These are phyloP conservation scores for Zygothrica quintamaculata DNA, from an alignment of 2,888 invertebrate genomes.

Conservation along the genomic window DNA sequence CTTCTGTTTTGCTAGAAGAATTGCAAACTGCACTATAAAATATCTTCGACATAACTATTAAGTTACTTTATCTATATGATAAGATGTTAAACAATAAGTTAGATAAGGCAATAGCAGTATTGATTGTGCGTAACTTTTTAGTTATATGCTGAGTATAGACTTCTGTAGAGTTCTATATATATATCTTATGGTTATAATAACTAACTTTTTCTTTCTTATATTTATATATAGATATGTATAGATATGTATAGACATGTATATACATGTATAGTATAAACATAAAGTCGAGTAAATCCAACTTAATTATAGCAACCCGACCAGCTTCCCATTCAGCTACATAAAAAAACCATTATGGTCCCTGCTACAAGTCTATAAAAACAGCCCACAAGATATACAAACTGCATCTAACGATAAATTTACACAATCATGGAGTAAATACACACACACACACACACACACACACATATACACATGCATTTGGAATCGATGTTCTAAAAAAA, in stretches of 20 bases:
- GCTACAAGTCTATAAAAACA: constrained; percentile 58
- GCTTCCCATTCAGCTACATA: constrained; percentile 34
- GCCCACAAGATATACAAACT: constrained; percentile 53
- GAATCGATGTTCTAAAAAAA: background rate
- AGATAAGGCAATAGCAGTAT: too few relatives aligned
- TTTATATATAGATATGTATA: background rate
- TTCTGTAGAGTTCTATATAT: too few relatives aligned
- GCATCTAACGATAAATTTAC: constrained; percentile 57
- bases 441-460: constrained; percentile 3
- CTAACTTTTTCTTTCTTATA: too few relatives aligned
- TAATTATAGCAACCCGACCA: constrained; percentile 6
- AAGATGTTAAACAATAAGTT: too few relatives aligned
- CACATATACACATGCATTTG: background rate
- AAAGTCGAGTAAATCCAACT: constrained; percentile 1
- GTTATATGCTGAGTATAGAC: too few relatives aligned
- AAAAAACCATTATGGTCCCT: constrained; percentile 49
- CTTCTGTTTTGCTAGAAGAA: too few relatives aligned
- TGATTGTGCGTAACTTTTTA: too few relatives aligned
- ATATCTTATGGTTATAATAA: too few relatives aligned
- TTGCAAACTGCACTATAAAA: too few relatives aligned
- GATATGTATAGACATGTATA: constrained; percentile 1
- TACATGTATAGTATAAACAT: constrained; percentile 10
- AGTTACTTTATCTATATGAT: too few relatives aligned
- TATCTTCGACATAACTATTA: too few relatives aligned
- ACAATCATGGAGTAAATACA: constrained; percentile 18